Conservation (phyloP, 2,888 invertebrate genomes). For the Scaeva pyrastri region DNA sequence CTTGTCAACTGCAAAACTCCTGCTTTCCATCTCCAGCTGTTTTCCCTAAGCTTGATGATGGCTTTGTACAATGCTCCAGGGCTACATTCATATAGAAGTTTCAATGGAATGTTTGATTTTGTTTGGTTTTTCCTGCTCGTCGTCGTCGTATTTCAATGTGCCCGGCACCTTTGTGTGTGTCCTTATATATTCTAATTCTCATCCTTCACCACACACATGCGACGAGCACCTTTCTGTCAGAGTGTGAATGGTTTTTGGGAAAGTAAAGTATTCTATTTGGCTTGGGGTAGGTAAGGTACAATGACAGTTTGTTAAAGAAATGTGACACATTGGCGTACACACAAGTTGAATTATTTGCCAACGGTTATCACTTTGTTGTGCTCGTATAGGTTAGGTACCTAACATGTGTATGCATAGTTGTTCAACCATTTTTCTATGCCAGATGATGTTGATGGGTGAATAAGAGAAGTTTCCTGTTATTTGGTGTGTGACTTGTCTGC, state of each 20-base stretch:
- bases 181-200: too few species aligned
- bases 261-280: constrained; percentile 12
- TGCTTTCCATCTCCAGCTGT: constrained; percentile 3
- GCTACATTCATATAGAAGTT: constrained; percentile 8
- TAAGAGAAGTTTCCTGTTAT: constrained; percentile 19
- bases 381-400: background rate
- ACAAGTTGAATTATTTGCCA: constrained; percentile 51
- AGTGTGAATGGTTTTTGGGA: constrained; percentile 36
- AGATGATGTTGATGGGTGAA: background rate
- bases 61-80: background rate
- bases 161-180: background rate
- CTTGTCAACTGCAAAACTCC: background rate
- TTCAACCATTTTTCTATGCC: background rate
- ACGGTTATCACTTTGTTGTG: background rate
- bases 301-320: constrained; percentile 65
- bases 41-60: background rate
- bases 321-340: constrained; percentile 62
- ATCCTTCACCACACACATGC: background rate
- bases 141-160: background rate
- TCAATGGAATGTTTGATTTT: constrained; percentile 55
- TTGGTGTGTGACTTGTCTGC: too few species aligned
- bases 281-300: background rate
- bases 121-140: constrained; percentile 41
- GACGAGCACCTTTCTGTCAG: background rate
- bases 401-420: too few species aligned